Evolutionary conservation across 2,888 invertebrate genomes (phyloP), one percentile per base, ranked within the genome.

Genomic region (Ditula angustiorana): DNA sequence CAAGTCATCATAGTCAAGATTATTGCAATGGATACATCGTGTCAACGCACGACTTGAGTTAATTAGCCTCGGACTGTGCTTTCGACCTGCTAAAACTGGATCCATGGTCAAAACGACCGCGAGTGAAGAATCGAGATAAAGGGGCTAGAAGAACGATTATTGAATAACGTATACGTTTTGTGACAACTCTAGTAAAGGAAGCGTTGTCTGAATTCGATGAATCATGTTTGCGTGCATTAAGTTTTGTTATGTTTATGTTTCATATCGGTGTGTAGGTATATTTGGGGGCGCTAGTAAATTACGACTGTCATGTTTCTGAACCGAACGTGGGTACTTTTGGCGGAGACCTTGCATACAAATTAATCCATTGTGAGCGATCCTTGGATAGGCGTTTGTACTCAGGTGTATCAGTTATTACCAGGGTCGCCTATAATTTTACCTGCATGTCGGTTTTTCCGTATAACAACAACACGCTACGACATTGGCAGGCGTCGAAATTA

Each of bases 291-390:
- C 80, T 74, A 78, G 80, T 79, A 82, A 83, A 85, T 85, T 83
- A 78, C 83, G 79, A 64, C 72, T 79, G 83, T 82, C 80, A 75
- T 78, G 74, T 78, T 71, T 73, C 69, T 74, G 79, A 86, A 44
- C 80, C 73, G 75, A 81, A 87, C 86, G 88, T 88, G 87, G 83
- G 87, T 84, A 88, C 79, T 83, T 85, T 81, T 81, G 82, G 80
- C 69, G 77, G 69, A 78, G 86, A 84, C 88, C 88, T 88, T 87
- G 87, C 77, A 67, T 78, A 79, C 79, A 83, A 64, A 62, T 59
- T 82, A 83, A 83, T 79, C 80, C 77, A 87, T 88, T 88, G 87
- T 85, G 76, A 77, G 72, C 66, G 71, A 79, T 83, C 83, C 81
- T 83, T 82, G 81, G 74, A 69, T 63, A 71, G 73, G 76, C 72